phyloP scores from a whole-genome alignment of 2,797 vertebrate species.

The Cossypha dichroa region DNA sequence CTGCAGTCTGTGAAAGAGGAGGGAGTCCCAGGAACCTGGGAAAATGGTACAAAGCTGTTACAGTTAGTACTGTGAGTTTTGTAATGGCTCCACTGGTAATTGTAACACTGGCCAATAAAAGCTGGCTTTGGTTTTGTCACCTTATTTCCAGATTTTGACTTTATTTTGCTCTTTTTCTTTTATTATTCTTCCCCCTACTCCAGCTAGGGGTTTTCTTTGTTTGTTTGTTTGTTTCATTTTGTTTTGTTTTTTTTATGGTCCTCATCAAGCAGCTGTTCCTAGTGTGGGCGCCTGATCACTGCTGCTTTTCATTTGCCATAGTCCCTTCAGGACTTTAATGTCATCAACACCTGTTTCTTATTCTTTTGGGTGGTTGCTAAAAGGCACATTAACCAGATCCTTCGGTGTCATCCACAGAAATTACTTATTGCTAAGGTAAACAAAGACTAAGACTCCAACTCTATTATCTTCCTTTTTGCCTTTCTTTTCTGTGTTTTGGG shows the following conservation, averaged over 20 bases:
- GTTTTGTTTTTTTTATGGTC: background rate
- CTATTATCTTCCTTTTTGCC: background rate
- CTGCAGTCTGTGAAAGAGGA: background rate
- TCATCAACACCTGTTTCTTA: conserved; percentile 13
- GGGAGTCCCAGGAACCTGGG: background rate
- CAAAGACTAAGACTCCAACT: background rate
- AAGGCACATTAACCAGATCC: conserved; percentile 43
- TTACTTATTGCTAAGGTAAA: background rate
- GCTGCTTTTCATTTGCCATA: background rate
- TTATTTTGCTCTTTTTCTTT: conserved; percentile 27
- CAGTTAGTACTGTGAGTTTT: conserved; percentile 1
- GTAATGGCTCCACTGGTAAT: conserved; percentile 13
- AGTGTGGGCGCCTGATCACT: background rate
- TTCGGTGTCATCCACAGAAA: conserved; percentile 22
- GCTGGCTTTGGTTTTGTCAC: conserved; percentile 24
- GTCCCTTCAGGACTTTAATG: background rate
- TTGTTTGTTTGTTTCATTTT: background rate
- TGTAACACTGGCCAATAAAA: conserved; percentile 29
- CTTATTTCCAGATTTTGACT: conserved; percentile 30
- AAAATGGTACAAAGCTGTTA: conserved; percentile 42
- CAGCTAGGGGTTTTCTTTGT: background rate
- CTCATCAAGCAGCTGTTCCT: conserved; percentile 23
- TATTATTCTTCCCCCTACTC: background rate
- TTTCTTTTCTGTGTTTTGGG: background rate
- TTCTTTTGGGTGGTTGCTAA: background rate